Evolutionary conservation across 2,797 vertebrate species (phyloP).

Genomic region (Potorous gilbertii): DNA sequence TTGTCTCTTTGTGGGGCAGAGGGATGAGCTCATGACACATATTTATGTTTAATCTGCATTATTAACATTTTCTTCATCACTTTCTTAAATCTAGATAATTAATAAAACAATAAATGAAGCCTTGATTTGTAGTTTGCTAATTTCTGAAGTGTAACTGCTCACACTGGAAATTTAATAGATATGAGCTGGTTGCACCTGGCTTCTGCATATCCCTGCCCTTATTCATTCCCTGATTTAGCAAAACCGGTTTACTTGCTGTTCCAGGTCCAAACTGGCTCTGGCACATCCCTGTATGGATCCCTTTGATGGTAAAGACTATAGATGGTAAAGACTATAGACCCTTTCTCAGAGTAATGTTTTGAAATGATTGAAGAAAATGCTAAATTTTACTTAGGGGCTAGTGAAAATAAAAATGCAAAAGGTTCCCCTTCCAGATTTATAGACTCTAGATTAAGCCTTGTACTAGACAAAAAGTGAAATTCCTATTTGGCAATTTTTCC

Average conservation of each 20-base stretch:
- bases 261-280: neutral
- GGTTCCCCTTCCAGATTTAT: neutral
- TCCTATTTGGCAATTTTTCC: neutral
- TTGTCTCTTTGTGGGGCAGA: neutral
- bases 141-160: neutral
- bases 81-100: neutral
- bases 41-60: neutral
- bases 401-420: neutral
- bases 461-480: neutral
- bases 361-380: neutral
- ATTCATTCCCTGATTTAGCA: neutral
- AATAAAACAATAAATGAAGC: neutral
- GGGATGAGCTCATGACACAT: neutral
- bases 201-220: neutral
- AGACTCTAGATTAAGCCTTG: neutral
- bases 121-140: neutral
- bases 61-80: neutral
- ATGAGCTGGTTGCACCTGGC: neutral
- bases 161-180: neutral
- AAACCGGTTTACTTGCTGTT: neutral
- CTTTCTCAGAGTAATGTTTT: neutral
- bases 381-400: neutral
- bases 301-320: no score
- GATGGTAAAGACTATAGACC: neutral
- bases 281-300: neutral